Evolutionary conservation across 2,113 vertebrate genomes (phyloP).

Genomic region (Empidonax alnorum): DNA sequence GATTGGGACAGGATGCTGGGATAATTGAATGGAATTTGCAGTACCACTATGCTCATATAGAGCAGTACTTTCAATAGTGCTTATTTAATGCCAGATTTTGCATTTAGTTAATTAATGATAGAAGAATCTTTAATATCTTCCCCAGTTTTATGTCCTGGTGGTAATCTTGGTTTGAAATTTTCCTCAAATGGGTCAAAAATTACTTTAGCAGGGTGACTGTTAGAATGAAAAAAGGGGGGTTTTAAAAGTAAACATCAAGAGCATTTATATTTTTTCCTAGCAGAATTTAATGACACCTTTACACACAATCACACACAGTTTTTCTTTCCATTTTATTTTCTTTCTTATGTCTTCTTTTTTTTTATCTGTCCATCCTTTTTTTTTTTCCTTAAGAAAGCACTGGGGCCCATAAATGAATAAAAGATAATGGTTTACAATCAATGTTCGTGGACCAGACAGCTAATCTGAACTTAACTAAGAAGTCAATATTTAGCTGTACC

Average conservation of each 20-base stretch:
- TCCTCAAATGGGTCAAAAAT: constrained; percentile 7
- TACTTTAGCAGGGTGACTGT: not conserved
- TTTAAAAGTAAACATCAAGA: constrained; percentile 15
- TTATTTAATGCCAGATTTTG: not conserved
- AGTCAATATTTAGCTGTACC: constrained; percentile 75
- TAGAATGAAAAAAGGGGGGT: not conserved
- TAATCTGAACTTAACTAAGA: constrained; percentile 77
- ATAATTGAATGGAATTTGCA: not conserved
- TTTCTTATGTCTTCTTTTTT: not conserved
- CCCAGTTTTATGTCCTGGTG: not conserved
- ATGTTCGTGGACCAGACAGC: constrained; percentile 49
- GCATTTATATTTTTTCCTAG: not conserved
- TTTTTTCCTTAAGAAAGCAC: not conserved
- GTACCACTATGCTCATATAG: not conserved
- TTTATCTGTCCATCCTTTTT: not conserved
- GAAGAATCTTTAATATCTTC: not conserved
- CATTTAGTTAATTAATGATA: not conserved
- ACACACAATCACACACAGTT: not conserved
- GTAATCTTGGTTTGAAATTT: constrained; percentile 29
- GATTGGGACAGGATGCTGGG: not conserved
- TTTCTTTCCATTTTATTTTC: not conserved
- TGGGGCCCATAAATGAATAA: constrained; percentile 18
- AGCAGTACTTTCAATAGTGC: not conserved
- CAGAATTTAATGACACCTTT: constrained; percentile 20
- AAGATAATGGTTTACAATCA: constrained; percentile 69